Percentiles rank a stretch among this genome's conserved stretches.
phyloP scores from a whole-genome alignment of 1,140 invertebrate species.

The Heliconius eleuchia region DNA sequence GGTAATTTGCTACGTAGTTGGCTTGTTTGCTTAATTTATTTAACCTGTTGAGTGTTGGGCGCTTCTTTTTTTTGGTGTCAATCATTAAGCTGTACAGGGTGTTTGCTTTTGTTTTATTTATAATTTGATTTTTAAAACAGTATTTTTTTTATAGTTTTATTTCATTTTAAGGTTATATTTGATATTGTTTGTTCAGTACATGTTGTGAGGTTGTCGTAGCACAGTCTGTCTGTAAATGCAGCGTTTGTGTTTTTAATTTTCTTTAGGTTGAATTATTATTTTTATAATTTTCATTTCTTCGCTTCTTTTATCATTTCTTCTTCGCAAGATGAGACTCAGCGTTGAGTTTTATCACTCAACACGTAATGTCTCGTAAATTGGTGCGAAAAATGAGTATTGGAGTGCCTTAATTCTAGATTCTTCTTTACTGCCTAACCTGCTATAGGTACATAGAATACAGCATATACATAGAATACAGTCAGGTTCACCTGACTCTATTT shows the following conservation, averaged over 20 bases:
- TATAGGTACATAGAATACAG: too few relatives aligned
- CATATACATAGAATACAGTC: too few relatives aligned
- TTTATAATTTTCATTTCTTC: too few relatives aligned
- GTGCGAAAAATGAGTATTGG: too few relatives aligned
- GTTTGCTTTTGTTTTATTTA: background rate
- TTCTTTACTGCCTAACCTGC: too few relatives aligned
- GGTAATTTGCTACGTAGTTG: conserved; percentile 33
- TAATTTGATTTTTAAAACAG: background rate
- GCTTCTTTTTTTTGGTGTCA: conserved; percentile 14
- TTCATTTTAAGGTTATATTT: background rate
- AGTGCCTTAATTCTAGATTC: too few relatives aligned
- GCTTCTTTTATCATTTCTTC: too few relatives aligned
- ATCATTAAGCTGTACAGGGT: conserved; percentile 5
- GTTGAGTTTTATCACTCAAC: too few relatives aligned
- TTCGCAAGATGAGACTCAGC: background rate
- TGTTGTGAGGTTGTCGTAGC: too few relatives aligned
- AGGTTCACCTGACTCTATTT: too few relatives aligned
- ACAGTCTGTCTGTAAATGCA: background rate
- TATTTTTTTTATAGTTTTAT: background rate
- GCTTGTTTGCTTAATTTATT: conserved; percentile 30
- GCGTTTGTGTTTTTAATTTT: background rate
- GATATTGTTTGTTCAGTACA: background rate
- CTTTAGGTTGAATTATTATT: too few relatives aligned
- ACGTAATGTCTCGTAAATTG: too few relatives aligned
- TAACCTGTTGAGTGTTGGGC: conserved; percentile 28